Percentiles rank a stretch among this genome's conserved stretches.
These are phyloP conservation scores for Rhabdomys pumilio DNA, from an alignment of 2,797 vertebrate species.

Conservation along the genomic window DNA sequence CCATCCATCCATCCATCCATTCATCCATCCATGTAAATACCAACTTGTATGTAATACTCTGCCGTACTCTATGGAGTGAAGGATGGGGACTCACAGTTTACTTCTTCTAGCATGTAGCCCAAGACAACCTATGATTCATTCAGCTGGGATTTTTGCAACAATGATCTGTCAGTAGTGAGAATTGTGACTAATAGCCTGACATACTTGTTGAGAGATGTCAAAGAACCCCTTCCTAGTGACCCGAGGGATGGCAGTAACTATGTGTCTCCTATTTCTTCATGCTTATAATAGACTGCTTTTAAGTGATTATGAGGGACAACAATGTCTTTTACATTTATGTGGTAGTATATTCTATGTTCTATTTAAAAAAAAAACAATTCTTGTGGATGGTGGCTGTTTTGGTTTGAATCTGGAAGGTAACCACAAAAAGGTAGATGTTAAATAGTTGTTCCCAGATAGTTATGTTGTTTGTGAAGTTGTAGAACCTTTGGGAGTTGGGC, in stretches of 20 bases:
- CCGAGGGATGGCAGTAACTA: neutral
- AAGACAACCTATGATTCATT: neutral
- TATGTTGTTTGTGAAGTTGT: neutral
- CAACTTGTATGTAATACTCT: neutral
- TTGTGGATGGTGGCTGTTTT: neutral
- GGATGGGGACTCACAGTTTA: neutral
- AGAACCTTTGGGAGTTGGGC: no score
- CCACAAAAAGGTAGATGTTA: neutral
- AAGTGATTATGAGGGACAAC: constrained; percentile 10
- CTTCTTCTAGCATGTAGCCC: neutral
- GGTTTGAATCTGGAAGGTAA: neutral
- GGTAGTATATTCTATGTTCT: neutral
- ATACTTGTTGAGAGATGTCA: neutral
- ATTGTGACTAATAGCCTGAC: neutral
- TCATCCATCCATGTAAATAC: neutral
- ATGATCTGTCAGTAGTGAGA: neutral
- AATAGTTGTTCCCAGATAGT: neutral
- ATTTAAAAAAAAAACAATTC: constrained; percentile 22
- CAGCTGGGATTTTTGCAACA: neutral
- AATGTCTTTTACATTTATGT: constrained; percentile 14
- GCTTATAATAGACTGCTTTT: constrained; percentile 35
- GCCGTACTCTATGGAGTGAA: neutral
- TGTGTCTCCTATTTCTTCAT: neutral
- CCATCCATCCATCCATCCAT: neutral
- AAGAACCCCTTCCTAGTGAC: neutral